Evolutionary conservation across 92 coral and sea anemone species (phyloP).

Genomic region (Porites rus): DNA sequence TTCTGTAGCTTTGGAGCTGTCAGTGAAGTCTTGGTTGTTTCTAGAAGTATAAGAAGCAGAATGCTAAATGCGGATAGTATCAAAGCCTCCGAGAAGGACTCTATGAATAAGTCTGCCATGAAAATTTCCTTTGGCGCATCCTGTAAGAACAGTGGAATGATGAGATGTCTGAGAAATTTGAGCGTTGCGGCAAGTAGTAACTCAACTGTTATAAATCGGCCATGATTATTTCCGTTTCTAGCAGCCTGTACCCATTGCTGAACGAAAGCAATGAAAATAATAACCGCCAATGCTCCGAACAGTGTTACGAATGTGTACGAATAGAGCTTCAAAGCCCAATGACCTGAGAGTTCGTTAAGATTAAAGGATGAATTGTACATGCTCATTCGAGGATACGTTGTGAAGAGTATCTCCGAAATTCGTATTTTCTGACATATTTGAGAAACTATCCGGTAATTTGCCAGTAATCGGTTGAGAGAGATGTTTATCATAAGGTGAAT

Average conservation of each 20-base stretch:
- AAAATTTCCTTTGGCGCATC: background rate
- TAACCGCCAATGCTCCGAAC: constrained; percentile 9
- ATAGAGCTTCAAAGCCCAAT: constrained; percentile 44
- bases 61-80: constrained; percentile 74
- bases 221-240: background rate
- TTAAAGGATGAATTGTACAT: background rate
- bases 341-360: background rate
- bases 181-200: constrained; percentile 28
- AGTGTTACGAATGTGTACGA: constrained; percentile 24
- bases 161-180: constrained; percentile 6
- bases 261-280: constrained; percentile 1
- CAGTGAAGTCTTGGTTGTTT: constrained; percentile 66
- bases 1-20: constrained; percentile 76
- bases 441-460: too few relatives aligned
- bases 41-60: constrained; percentile 70
- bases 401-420: background rate
- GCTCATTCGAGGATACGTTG: too few relatives aligned
- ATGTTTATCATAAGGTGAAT: too few relatives aligned
- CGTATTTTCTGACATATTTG: background rate
- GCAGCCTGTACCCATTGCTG: background rate
- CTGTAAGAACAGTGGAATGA: background rate
- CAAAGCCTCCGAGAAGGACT: constrained; percentile 3
- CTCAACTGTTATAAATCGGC: constrained; percentile 35
- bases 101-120: background rate
- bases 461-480: too few relatives aligned